A percentile compares a stretch with the other conserved stretches of the same genome.
Conservation (phyloP, 2,797 vertebrate genomes). For the Labeo calbasu region DNA sequence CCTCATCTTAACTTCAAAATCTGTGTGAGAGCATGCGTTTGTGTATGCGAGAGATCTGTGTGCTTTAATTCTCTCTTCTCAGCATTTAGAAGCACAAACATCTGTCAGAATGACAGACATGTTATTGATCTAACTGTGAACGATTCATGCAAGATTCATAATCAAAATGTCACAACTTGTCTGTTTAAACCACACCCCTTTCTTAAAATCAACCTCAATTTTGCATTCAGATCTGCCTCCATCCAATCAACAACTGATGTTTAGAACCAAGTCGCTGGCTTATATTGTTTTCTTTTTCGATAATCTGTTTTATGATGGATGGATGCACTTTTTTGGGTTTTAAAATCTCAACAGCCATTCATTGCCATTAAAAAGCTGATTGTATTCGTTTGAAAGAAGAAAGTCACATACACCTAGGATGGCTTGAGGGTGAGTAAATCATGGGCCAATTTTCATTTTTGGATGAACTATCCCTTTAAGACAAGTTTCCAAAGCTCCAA, state of each 20-base stretch:
- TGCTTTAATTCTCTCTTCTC: not conserved
- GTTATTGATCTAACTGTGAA: not conserved
- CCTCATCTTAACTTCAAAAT: conserved; percentile 9
- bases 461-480: not conserved
- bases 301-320: too few species aligned
- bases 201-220: conserved; percentile 1
- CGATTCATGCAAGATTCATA: not conserved
- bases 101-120: not conserved
- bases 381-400: too few species aligned
- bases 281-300: too few species aligned
- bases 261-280: not conserved
- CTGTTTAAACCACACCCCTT: not conserved
- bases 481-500: not conserved
- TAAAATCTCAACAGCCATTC: too few species aligned
- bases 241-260: not conserved
- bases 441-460: not conserved
- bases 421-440: not conserved
- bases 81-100: not conserved
- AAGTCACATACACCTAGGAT: too few species aligned
- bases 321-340: too few species aligned
- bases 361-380: too few species aligned
- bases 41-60: not conserved
- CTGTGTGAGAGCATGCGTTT: conserved; percentile 4
- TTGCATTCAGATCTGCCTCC: not conserved
- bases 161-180: not conserved